These are phyloP conservation scores for Pitangus sulphuratus DNA, from an alignment of 2,797 vertebrate species.

Conservation along the genomic window DNA sequence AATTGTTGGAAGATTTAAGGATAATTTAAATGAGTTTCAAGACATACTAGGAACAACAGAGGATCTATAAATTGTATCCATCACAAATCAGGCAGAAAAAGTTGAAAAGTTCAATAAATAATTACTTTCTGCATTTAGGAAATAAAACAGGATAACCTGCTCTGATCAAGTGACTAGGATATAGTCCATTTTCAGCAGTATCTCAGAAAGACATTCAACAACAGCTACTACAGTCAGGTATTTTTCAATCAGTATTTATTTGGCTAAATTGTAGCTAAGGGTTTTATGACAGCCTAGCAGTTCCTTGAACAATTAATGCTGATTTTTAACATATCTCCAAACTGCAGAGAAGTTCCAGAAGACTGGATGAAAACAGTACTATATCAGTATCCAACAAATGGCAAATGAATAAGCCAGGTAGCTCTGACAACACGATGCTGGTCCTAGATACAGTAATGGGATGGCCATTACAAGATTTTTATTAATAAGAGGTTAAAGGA, in stretches of 20 bases:
- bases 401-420: background rate
- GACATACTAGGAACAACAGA: background rate
- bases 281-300: background rate
- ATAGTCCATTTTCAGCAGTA: background rate
- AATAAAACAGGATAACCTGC: constrained; percentile 12
- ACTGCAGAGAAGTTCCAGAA: background rate
- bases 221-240: background rate
- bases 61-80: background rate
- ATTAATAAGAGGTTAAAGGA: background rate
- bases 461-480: background rate
- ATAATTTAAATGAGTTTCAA: constrained; percentile 41
- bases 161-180: background rate
- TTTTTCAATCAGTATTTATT: background rate
- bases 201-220: background rate
- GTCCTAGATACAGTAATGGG: background rate
- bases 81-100: constrained; percentile 34
- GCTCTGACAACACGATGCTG: background rate
- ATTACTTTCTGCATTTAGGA: constrained; percentile 34
- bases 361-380: background rate
- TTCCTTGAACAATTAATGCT: background rate
- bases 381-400: background rate
- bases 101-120: constrained; percentile 53
- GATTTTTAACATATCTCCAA: background rate
- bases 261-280: background rate
- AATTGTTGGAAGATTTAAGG: background rate